Percentiles rank a stretch among this genome's conserved stretches.
Evolutionary conservation across 2,797 vertebrate genomes (phyloP).

Genomic region (Danio jaintianensis): DNA sequence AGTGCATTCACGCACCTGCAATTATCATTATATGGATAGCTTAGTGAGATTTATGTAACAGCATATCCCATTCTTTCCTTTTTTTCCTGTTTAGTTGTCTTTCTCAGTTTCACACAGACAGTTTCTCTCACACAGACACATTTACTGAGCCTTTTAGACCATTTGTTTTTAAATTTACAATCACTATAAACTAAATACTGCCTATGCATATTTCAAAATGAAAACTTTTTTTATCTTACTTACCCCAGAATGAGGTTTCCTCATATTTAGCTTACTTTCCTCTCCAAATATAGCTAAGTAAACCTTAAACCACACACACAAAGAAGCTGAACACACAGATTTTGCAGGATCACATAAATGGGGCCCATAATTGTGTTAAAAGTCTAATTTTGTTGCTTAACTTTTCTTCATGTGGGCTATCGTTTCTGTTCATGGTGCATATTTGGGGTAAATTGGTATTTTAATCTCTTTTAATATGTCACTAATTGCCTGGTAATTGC

Average conservation of each 20-base stretch:
- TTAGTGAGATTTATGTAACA: constrained; percentile 21
- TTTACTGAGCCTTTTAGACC: not conserved
- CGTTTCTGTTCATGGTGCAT: not conserved
- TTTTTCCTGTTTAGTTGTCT: not conserved
- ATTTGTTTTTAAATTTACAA: not conserved
- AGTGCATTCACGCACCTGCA: constrained; percentile 10
- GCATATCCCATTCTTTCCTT: not conserved
- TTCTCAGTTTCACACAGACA: not conserved
- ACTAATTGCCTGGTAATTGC: constrained; percentile 7
- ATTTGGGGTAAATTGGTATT: constrained; percentile 10
- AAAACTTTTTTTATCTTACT: too few relatives aligned
- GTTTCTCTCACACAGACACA: not conserved
- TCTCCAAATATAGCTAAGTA: not conserved
- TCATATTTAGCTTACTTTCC: not conserved
- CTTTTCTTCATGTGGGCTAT: not conserved
- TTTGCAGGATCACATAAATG: constrained; percentile 9
- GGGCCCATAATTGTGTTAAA: not conserved
- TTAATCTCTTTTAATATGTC: not conserved
- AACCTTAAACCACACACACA: not conserved
- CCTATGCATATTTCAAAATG: too few relatives aligned
- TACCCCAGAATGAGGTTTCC: not conserved
- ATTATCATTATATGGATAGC: constrained; percentile 34
- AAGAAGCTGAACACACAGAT: not conserved
- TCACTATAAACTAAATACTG: not conserved
- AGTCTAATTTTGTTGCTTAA: not conserved